Evolutionary conservation across 2,888 invertebrate genomes (phyloP).

Genomic region (Sycophila texana): DNA sequence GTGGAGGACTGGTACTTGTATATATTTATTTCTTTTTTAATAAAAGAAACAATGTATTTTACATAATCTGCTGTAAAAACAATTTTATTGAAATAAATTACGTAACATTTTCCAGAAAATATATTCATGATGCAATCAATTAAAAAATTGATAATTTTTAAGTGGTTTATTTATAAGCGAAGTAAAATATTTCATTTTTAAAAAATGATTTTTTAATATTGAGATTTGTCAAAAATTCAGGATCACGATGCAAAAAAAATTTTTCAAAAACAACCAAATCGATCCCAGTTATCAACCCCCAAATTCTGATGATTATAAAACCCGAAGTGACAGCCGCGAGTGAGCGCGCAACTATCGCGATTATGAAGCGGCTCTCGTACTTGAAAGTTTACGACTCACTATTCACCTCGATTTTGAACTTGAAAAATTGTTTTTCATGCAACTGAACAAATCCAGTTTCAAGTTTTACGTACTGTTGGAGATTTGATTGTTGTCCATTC

Average conservation of each 20-base stretch:
- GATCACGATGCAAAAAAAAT: slow-evolving; percentile 3
- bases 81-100: no score
- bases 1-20: no score
- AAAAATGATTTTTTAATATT: slow-evolving; percentile 9
- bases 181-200: background rate
- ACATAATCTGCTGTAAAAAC: no score
- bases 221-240: slow-evolving; percentile 5
- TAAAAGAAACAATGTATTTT: no score
- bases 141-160: background rate
- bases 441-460: no score
- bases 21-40: no score
- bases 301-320: slow-evolving; percentile 40
- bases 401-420: no score
- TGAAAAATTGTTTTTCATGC: no score
- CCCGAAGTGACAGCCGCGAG: background rate
- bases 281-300: background rate
- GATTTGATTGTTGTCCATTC: no score
- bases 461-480: no score
- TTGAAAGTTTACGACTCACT: background rate
- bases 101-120: no score
- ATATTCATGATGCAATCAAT: no score
- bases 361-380: background rate
- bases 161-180: background rate
- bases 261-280: slow-evolving; percentile 31
- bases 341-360: background rate